Conservation (phyloP, 1,140 invertebrate species). For the Acromyrmex echinatior region DNA sequence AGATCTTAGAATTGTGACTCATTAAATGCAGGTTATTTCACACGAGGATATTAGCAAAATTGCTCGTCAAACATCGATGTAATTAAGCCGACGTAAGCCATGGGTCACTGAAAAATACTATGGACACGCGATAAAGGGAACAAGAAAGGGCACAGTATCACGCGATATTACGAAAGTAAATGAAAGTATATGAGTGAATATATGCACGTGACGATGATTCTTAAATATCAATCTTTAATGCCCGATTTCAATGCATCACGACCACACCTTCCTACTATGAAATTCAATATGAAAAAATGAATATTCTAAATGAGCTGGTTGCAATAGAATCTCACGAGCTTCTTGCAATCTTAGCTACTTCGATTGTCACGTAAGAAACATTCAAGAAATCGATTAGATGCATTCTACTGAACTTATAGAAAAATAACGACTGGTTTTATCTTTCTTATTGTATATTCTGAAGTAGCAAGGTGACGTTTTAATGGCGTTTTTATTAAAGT, state of each 20-base stretch:
- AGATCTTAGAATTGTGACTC: neutral
- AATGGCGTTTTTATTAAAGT: no score
- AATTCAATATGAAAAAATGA: neutral
- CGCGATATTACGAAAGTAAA: slow-evolving; percentile 45
- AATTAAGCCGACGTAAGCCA: slow-evolving; percentile 43
- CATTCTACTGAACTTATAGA: neutral
- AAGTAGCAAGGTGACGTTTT: neutral
- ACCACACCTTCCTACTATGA: slow-evolving; percentile 13
- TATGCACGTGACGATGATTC: neutral
- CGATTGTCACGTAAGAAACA: no score
- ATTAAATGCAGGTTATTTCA: slow-evolving; percentile 7
- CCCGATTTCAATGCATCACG: slow-evolving; percentile 23
- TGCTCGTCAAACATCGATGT: slow-evolving; percentile 49
- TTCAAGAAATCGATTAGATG: neutral
- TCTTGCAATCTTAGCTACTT: neutral
- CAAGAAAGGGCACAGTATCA: slow-evolving; percentile 56
- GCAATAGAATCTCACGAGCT: neutral
- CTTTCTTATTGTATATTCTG: neutral
- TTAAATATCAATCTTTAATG: slow-evolving; percentile 67
- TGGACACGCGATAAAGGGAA: slow-evolving; percentile 20
- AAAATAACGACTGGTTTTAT: neutral
- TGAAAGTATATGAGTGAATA: neutral
- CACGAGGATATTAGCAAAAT: slow-evolving; percentile 32
- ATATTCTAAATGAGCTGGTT: neutral
- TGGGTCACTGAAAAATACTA: slow-evolving; percentile 10